Evolutionary conservation across 2,113 vertebrate genomes (phyloP).

Genomic region (Sitta europaea): DNA sequence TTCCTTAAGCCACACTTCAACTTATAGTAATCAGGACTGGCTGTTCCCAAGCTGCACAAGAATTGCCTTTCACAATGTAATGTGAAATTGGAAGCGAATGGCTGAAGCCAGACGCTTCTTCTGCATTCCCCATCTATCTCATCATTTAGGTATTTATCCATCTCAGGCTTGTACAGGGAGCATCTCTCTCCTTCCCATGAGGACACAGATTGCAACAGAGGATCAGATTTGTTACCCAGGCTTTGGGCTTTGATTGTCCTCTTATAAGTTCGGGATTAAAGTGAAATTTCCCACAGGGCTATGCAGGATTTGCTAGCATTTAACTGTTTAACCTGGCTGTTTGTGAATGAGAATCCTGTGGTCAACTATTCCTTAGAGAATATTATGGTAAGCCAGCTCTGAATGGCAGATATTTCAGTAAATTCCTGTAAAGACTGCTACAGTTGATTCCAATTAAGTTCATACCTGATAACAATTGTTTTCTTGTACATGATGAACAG

Average conservation of each 20-base stretch:
- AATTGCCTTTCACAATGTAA: slow-evolving; percentile 97
- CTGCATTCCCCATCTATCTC: slow-evolving; percentile 96
- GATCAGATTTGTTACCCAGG: slow-evolving; percentile 99
- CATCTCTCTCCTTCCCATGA: slow-evolving; percentile 93
- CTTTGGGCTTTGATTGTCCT: slow-evolving; percentile 99
- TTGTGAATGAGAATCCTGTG: slow-evolving; percentile 87
- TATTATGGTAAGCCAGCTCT: slow-evolving; percentile 81
- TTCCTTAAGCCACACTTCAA: slow-evolving; percentile 98
- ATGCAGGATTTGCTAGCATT: slow-evolving; percentile 98
- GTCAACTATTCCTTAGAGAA: slow-evolving; percentile 90
- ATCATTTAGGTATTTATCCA: slow-evolving; percentile 99
- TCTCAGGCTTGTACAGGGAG: slow-evolving; percentile 89
- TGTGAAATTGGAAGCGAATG: slow-evolving; percentile 99
- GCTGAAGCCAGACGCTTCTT: slow-evolving; percentile 92
- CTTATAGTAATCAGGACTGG: slow-evolving; percentile 99
- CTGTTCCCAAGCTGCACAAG: slow-evolving; percentile 94
- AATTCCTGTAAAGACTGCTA: slow-evolving; percentile 72
- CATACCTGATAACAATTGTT: slow-evolving; percentile 69
- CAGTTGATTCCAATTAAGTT: slow-evolving; percentile 81
- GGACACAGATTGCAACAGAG: slow-evolving; percentile 91
- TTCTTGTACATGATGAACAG: slow-evolving; percentile 63
- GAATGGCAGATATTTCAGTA: slow-evolving; percentile 77
- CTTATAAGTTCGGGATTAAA: slow-evolving; percentile 99
- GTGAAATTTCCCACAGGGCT: slow-evolving; percentile 99
- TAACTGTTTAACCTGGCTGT: slow-evolving; percentile 99